Evolutionary conservation across 2,797 vertebrate species (phyloP).

Genomic region (Thaleichthys pacificus): DNA sequence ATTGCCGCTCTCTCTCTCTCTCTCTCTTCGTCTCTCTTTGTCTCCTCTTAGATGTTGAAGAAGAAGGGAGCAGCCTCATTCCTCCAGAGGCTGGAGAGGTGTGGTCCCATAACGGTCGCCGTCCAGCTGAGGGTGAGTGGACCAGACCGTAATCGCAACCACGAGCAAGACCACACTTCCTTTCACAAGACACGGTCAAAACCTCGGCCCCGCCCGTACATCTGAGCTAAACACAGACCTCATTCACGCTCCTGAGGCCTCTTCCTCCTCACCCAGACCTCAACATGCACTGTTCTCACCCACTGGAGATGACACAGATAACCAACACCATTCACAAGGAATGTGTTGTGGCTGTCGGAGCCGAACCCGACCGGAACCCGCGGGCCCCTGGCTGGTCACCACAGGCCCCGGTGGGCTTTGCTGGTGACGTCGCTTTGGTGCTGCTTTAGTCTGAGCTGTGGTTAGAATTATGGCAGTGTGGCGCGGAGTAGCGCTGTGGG

Average conservation of each 20-base stretch:
- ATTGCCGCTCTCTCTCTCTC: conserved; percentile 14
- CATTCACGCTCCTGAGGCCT: neutral
- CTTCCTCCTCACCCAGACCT: too few relatives aligned
- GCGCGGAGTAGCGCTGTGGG: conserved; percentile 44
- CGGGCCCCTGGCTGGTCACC: neutral
- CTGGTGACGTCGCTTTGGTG: conserved; percentile 49
- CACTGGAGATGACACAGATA: too few relatives aligned
- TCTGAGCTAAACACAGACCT: neutral
- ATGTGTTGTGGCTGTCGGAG: too few relatives aligned
- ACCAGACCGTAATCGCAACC: neutral
- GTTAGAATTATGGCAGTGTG: conserved; percentile 71
- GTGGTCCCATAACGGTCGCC: conserved; percentile 81
- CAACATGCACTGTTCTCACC: neutral
- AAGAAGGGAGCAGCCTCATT: conserved; percentile 88
- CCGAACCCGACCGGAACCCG: too few relatives aligned
- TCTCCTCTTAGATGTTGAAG: conserved; percentile 80
- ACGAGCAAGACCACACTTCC: neutral
- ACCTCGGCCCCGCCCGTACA: neutral
- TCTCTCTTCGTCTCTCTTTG: conserved; percentile 8
- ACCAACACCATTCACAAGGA: too few relatives aligned
- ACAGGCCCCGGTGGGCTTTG: conserved; percentile 28
- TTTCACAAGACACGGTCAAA: neutral
- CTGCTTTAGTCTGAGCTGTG: conserved; percentile 53
- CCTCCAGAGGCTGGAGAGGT: conserved; percentile 83
- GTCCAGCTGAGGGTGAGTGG: conserved; percentile 86